These are phyloP conservation scores for Drosophila histrio DNA, from an alignment of 2,888 invertebrate genomes.

Conservation along the genomic window DNA sequence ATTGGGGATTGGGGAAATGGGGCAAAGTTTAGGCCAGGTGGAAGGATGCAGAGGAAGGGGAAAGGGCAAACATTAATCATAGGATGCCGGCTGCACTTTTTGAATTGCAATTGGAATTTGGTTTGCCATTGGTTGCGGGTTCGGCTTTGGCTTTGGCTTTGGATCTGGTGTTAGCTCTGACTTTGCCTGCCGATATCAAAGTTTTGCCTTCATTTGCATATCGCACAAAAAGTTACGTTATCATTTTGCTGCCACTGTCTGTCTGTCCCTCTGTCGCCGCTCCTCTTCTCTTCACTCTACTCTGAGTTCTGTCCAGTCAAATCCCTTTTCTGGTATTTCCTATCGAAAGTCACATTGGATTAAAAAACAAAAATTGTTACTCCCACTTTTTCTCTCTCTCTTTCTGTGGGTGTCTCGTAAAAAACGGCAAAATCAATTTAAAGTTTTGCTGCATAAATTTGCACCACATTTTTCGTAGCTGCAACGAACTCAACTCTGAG, in stretches of 20 bases:
- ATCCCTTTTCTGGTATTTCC: slow-evolving; percentile 54
- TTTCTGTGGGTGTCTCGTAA: slow-evolving; percentile 10
- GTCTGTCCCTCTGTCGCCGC: not conserved
- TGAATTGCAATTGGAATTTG: slow-evolving; percentile 60
- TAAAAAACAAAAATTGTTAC: slow-evolving; percentile 54
- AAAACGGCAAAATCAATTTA: slow-evolving; percentile 69
- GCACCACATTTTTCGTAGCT: slow-evolving; percentile 58
- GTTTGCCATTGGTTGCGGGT: slow-evolving; percentile 13
- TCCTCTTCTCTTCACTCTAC: not conserved
- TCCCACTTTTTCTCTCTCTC: not conserved
- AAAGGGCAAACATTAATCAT: slow-evolving; percentile 55
- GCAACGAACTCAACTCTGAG: slow-evolving; percentile 23
- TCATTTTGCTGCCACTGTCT: slow-evolving; percentile 46
- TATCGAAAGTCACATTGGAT: slow-evolving; percentile 73
- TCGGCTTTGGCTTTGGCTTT: slow-evolving; percentile 11
- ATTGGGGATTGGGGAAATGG: slow-evolving; percentile 3
- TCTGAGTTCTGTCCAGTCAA: slow-evolving; percentile 21
- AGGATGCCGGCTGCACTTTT: slow-evolving; percentile 57
- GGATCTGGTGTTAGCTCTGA: slow-evolving; percentile 13
- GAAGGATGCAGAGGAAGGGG: not conserved
- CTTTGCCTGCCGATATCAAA: slow-evolving; percentile 56
- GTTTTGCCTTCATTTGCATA: slow-evolving; percentile 74
- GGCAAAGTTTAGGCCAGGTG: slow-evolving; percentile 34
- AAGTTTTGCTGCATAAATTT: slow-evolving; percentile 75
- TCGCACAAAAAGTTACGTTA: slow-evolving; percentile 70